phyloP scores from a whole-genome alignment of 1,140 invertebrate species.

The Ditylenchus dipsaci region DNA sequence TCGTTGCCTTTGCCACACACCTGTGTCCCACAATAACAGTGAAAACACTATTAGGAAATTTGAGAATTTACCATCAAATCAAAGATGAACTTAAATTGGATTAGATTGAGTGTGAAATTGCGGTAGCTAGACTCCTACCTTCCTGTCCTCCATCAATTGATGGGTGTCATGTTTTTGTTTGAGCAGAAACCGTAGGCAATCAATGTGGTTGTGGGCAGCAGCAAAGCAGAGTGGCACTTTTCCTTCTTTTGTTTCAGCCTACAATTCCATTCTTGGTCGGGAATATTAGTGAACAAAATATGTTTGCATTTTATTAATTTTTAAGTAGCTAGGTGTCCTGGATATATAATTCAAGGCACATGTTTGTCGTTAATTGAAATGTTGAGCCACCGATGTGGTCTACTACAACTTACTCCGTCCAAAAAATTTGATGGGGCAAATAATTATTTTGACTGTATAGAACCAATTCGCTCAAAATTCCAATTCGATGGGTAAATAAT shows the following conservation, averaged over 20 bases:
- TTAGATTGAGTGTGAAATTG: not conserved
- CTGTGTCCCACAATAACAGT: too few species aligned
- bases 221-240: conserved; percentile 95
- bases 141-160: conserved; percentile 78
- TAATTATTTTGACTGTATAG: too few species aligned
- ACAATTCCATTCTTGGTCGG: conserved; percentile 60
- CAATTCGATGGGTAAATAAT: too few species aligned
- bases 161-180: conserved; percentile 96
- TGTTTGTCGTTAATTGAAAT: too few species aligned
- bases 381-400: too few species aligned
- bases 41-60: too few species aligned
- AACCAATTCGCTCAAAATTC: too few species aligned
- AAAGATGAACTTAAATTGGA: conserved; percentile 76
- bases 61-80: conserved; percentile 81
- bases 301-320: not conserved
- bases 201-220: conserved; percentile 80
- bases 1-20: conserved; percentile 86
- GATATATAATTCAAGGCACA: too few species aligned
- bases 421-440: too few species aligned
- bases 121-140: too few species aligned
- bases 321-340: too few species aligned
- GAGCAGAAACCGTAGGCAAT: conserved; percentile 79
- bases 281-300: conserved; percentile 62
- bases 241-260: conserved; percentile 77
- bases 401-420: too few species aligned